Conservation (phyloP, 1,140 invertebrate species). For the Conus betulinus region DNA sequence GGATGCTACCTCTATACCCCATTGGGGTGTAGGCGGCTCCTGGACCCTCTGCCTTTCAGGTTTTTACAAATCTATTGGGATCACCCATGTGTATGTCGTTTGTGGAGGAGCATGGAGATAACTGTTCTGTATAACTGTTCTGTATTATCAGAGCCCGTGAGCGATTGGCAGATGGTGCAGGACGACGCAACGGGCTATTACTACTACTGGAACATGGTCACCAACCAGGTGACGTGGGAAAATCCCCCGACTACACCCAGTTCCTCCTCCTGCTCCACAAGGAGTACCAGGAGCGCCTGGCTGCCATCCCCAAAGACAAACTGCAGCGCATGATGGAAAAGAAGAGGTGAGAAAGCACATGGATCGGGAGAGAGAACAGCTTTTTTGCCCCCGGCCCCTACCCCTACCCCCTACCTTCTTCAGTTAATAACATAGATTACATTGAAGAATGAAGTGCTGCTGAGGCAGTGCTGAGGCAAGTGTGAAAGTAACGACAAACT, state of each 20-base stretch:
- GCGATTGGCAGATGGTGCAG: conserved; percentile 83
- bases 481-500: no score
- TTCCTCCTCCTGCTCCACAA: conserved; percentile 67
- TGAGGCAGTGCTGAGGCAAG: no score
- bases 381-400: neutral
- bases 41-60: no score
- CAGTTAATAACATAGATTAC: no score
- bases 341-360: conserved; percentile 36
- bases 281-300: conserved; percentile 68
- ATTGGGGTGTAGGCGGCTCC: no score
- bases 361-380: conserved; percentile 13
- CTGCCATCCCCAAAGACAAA: conserved; percentile 46
- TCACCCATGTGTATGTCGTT: no score
- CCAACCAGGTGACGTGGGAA: conserved; percentile 86
- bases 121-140: no score
- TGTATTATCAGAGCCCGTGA: conserved; percentile 65
- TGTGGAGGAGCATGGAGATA: no score
- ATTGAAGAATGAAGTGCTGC: no score
- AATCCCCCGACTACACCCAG: conserved; percentile 80
- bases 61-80: no score
- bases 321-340: conserved; percentile 53
- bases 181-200: conserved; percentile 83
- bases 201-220: conserved; percentile 85
- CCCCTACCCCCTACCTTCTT: neutral
- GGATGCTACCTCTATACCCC: no score